These are phyloP conservation scores for Panagrolaimus sp. DNA, from an alignment of 1,140 invertebrate species.

Conservation along the genomic window DNA sequence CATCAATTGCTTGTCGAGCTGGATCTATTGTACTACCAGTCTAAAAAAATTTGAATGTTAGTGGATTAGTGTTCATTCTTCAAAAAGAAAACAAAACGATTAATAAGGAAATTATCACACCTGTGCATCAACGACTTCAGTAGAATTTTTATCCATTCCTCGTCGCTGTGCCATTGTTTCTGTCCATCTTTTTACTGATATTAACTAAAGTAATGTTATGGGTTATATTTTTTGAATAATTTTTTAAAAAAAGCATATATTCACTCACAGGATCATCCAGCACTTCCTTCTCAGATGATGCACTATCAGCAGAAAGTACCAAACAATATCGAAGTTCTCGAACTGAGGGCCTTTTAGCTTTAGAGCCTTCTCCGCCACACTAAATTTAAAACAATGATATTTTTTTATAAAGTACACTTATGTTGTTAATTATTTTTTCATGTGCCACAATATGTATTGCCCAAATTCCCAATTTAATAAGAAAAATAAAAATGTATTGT, in stretches of 20 bases:
- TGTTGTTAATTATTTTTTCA: too few relatives aligned
- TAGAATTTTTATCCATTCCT: slow-evolving; percentile 43
- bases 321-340: slow-evolving; percentile 28
- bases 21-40: slow-evolving; percentile 54
- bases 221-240: neutral
- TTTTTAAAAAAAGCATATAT: neutral
- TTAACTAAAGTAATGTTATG: slow-evolving; percentile 29
- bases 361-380: neutral
- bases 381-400: neutral
- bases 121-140: slow-evolving; percentile 53
- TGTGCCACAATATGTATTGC: too few relatives aligned
- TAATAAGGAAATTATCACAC: slow-evolving; percentile 22
- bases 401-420: neutral
- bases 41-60: slow-evolving; percentile 20
- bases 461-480: too few relatives aligned
- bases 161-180: slow-evolving; percentile 40
- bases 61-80: neutral
- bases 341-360: slow-evolving; percentile 4
- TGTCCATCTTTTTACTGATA: slow-evolving; percentile 50
- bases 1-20: slow-evolving; percentile 51
- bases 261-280: slow-evolving; percentile 27
- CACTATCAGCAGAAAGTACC: slow-evolving; percentile 32
- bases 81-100: slow-evolving; percentile 1
- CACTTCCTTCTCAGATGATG: slow-evolving; percentile 31
- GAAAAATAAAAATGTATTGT: too few relatives aligned